These are phyloP conservation scores for Sarcophaga bullata DNA, from an alignment of 1,140 invertebrate genomes.

Conservation along the genomic window DNA sequence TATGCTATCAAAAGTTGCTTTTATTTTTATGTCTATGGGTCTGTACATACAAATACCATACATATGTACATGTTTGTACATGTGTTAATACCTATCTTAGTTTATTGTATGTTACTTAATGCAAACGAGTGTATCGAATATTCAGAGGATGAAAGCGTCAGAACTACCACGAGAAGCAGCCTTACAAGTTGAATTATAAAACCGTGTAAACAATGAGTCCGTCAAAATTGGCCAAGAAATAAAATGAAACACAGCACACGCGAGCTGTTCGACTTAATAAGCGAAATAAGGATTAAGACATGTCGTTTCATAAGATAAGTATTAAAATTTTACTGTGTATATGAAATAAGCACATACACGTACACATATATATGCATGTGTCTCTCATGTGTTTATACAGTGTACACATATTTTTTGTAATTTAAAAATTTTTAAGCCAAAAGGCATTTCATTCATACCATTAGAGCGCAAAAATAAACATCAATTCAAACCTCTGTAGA, in stretches of 20 bases:
- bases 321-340: too few species aligned
- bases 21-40: neutral
- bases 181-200: conserved; percentile 12
- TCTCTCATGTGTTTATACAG: too few species aligned
- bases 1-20: neutral
- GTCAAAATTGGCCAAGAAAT: conserved; percentile 30
- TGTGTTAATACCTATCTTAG: too few species aligned
- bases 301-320: neutral
- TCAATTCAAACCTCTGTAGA: conserved; percentile 13
- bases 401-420: neutral
- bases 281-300: conserved; percentile 42
- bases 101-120: too few species aligned
- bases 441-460: neutral
- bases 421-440: neutral
- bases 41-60: neutral
- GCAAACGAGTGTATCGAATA: too few species aligned
- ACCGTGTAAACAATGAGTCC: conserved; percentile 30
- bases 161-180: neutral
- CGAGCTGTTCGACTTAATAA: conserved; percentile 35
- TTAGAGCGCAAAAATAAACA: neutral
- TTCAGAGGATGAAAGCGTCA: neutral
- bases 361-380: neutral
- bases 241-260: conserved; percentile 21
- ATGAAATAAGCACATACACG: too few species aligned
- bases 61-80: too few species aligned